Evolutionary conservation across 2,888 invertebrate genomes (phyloP).

Genomic region (Holacanthella duospinosa): DNA sequence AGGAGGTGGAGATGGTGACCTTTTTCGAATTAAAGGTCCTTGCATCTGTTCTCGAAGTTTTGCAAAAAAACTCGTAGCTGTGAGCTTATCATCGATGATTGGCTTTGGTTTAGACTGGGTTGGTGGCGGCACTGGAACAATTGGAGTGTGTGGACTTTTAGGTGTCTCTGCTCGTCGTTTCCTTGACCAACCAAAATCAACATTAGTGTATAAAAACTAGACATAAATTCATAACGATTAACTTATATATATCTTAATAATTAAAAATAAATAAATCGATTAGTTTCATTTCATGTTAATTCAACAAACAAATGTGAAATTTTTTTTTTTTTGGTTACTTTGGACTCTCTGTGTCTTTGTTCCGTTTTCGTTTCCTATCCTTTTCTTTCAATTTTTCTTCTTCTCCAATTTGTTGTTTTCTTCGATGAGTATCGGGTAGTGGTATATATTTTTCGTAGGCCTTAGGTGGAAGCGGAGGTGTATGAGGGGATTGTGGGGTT

Average conservation of each 20-base stretch:
- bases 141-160: slow-evolving; percentile 8
- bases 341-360: background rate
- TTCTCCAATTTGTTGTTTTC: slow-evolving; percentile 14
- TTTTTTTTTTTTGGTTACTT: no score
- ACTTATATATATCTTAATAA: no score
- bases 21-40: slow-evolving; percentile 26
- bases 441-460: slow-evolving; percentile 42
- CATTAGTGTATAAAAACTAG: background rate
- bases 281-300: background rate
- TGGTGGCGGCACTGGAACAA: background rate
- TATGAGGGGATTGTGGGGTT: slow-evolving; percentile 53
- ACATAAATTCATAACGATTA: background rate
- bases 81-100: slow-evolving; percentile 56
- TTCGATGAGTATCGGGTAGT: slow-evolving; percentile 8
- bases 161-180: background rate
- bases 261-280: no score
- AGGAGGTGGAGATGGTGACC: slow-evolving; percentile 26
- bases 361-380: slow-evolving; percentile 19
- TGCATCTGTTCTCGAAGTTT: slow-evolving; percentile 70
- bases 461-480: slow-evolving; percentile 53
- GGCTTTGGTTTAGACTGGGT: slow-evolving; percentile 3
- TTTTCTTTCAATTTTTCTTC: slow-evolving; percentile 17
- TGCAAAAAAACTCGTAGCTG: slow-evolving; percentile 78
- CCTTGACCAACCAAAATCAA: background rate
- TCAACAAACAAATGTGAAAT: no score